Percentiles rank a stretch among this genome's conserved stretches.
These are phyloP conservation scores for Odontomachus brunneus DNA, from an alignment of 1,140 invertebrate genomes.

Conservation along the genomic window DNA sequence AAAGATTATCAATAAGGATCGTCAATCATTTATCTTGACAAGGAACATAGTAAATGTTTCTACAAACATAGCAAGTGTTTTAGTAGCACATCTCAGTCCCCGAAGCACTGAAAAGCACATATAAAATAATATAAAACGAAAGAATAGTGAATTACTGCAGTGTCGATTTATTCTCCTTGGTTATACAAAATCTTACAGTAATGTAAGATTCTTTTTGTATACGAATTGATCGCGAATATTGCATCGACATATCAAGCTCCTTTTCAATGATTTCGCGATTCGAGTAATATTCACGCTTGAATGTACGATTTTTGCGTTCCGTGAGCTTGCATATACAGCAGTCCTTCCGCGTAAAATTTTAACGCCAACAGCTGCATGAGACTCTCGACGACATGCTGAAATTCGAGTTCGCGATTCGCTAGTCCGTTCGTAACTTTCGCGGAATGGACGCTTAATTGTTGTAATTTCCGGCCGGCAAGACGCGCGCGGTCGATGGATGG, in stretches of 20 bases:
- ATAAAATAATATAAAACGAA: too few relatives aligned
- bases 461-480: slow-evolving; percentile 46
- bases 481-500: slow-evolving; percentile 30
- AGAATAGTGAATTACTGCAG: too few relatives aligned
- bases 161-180: too few relatives aligned
- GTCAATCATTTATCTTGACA: too few relatives aligned
- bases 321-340: too few relatives aligned
- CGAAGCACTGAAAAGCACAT: too few relatives aligned
- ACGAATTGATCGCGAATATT: neutral
- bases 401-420: slow-evolving; percentile 33
- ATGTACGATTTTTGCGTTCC: slow-evolving; percentile 20
- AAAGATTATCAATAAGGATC: too few relatives aligned
- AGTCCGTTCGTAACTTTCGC: slow-evolving; percentile 50
- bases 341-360: slow-evolving; percentile 15
- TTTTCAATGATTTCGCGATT: neutral
- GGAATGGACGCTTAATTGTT: slow-evolving; percentile 69
- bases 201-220: too few relatives aligned
- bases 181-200: too few relatives aligned
- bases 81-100: too few relatives aligned
- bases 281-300: neutral
- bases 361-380: slow-evolving; percentile 26
- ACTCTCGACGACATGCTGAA: slow-evolving; percentile 28
- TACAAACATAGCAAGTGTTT: too few relatives aligned
- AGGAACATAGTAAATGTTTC: too few relatives aligned
- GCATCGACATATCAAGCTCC: neutral